Conservation (phyloP, 2,888 invertebrate genomes). For the Venustoraphidia nigricollis region DNA sequence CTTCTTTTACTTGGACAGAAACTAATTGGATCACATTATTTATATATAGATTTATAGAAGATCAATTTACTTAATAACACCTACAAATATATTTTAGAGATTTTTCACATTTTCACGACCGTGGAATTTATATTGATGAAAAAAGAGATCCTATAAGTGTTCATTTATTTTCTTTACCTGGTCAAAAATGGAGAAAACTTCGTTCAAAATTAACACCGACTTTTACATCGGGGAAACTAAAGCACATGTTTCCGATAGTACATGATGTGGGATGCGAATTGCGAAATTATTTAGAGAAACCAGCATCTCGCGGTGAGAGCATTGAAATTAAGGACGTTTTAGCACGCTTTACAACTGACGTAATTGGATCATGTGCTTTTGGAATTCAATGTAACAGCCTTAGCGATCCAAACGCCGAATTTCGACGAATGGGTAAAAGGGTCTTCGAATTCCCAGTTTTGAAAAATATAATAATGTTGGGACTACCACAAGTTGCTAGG, state of each 20-base stretch:
- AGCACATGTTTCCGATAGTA: conserved; percentile 16
- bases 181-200: background rate
- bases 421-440: background rate
- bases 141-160: background rate
- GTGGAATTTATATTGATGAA: background rate
- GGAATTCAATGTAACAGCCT: too few relatives aligned
- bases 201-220: background rate
- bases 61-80: too few relatives aligned
- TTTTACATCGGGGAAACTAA: conserved; percentile 20
- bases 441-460: background rate
- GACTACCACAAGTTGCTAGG: background rate
- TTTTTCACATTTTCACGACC: conserved; percentile 1
- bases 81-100: background rate
- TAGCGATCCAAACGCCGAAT: too few relatives aligned
- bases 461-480: background rate
- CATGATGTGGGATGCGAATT: conserved; percentile 12
- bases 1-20: too few relatives aligned
- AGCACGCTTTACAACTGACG: too few relatives aligned
- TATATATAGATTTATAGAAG: too few relatives aligned
- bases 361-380: too few relatives aligned
- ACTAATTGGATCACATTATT: too few relatives aligned
- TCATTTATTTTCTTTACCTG: background rate
- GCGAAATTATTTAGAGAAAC: conserved; percentile 5
- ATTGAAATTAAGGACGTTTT: too few relatives aligned
- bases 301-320: conserved; percentile 7